Evolutionary conservation across 2,797 vertebrate genomes (phyloP).

Genomic region (Pipistrellus pipistrellus): DNA sequence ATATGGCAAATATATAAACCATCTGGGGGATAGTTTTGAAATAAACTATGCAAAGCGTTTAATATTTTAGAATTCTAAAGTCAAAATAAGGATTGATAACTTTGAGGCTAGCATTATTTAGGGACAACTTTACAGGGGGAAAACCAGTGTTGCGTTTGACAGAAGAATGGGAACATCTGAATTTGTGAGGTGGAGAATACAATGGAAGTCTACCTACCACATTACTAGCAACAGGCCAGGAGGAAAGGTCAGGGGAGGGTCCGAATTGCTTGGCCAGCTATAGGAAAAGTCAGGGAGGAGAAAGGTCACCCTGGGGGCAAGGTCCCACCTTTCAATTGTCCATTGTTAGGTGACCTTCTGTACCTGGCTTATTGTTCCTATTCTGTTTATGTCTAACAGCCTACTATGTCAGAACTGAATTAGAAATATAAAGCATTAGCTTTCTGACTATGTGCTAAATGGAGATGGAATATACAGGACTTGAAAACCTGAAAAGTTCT

Average conservation of each 20-base stretch:
- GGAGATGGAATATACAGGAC: not conserved
- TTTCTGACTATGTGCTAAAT: not conserved
- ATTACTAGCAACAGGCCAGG: not conserved
- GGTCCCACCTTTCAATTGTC: not conserved
- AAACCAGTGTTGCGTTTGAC: not conserved
- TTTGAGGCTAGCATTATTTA: not conserved
- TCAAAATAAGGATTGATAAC: not conserved
- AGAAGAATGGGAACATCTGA: not conserved
- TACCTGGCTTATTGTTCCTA: not conserved
- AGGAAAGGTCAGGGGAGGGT: not conserved
- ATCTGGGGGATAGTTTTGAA: not conserved
- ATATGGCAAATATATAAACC: not conserved
- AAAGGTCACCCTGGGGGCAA: not conserved
- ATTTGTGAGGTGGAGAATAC: not conserved
- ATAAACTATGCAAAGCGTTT: not conserved
- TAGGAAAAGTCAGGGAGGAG: not conserved
- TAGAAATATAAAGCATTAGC: not conserved
- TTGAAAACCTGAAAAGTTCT: not conserved
- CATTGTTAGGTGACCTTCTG: not conserved
- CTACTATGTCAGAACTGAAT: not conserved
- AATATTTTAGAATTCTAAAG: not conserved
- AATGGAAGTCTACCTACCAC: not conserved
- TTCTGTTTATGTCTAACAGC: not conserved
- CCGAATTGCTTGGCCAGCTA: not conserved
- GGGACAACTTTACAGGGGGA: not conserved